A percentile compares a stretch with the other conserved stretches of the same genome.
Conservation (phyloP, 2,113 vertebrate species). For the Perca fluviatilis region DNA sequence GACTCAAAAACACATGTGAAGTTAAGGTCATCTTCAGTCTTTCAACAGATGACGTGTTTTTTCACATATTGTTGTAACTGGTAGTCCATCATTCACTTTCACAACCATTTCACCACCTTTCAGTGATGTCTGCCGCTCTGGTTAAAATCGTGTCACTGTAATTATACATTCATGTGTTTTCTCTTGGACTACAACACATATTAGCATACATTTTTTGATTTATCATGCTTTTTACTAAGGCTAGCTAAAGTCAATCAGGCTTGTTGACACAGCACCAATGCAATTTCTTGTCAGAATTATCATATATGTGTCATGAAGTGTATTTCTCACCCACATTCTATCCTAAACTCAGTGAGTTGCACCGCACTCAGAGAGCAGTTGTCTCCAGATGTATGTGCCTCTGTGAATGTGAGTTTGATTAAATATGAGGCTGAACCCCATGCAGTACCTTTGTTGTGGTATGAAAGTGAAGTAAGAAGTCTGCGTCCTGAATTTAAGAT, state of each 20-base stretch:
- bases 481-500: background rate
- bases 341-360: background rate
- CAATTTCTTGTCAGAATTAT: background rate
- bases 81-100: background rate
- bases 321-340: background rate
- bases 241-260: background rate
- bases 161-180: background rate
- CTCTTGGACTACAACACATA: background rate
- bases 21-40: background rate
- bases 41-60: background rate
- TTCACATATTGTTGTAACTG: background rate
- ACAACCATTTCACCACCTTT: background rate
- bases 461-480: background rate
- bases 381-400: constrained; percentile 5
- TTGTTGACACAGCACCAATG: background rate
- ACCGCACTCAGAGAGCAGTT: background rate
- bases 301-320: background rate
- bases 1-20: background rate
- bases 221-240: background rate
- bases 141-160: background rate
- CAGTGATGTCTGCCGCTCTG: background rate
- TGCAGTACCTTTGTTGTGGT: background rate
- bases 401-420: background rate
- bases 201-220: background rate
- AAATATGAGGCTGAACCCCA: background rate